Percentiles rank a stretch among this genome's conserved stretches.
phyloP scores from a whole-genome alignment of 2,888 invertebrate genomes.

The Hypomecis punctinalis region DNA sequence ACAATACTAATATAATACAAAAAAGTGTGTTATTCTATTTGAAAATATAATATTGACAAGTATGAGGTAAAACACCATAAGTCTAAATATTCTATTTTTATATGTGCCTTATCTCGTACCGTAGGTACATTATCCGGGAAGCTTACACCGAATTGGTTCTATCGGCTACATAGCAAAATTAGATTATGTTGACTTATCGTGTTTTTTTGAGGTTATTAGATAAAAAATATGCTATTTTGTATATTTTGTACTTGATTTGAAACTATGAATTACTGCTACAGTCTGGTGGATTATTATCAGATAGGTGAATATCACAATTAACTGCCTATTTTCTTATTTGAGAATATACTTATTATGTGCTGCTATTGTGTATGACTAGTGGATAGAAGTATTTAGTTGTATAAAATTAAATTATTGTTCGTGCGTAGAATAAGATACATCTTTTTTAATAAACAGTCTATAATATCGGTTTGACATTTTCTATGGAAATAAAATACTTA shows the following conservation, averaged over 20 bases:
- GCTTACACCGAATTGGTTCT: conserved; percentile 1
- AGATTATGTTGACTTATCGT: conserved; percentile 11
- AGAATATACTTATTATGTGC: conserved; percentile 42
- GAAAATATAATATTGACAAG: conserved; percentile 12
- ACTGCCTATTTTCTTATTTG: conserved; percentile 60
- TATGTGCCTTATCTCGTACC: neutral
- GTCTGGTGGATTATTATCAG: conserved; percentile 39
- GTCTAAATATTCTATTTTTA: conserved; percentile 6
- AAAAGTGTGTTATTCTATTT: conserved; percentile 24
- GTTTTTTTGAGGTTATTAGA: conserved; percentile 14
- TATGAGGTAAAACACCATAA: conserved; percentile 17
- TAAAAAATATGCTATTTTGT: conserved; percentile 35
- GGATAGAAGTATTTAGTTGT: conserved; percentile 59
- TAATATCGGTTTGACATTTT: conserved; percentile 56
- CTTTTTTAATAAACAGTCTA: conserved; percentile 47
- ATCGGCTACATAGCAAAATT: conserved; percentile 1
- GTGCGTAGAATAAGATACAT: conserved; percentile 23
- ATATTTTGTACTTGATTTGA: conserved; percentile 70
- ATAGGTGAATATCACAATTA: conserved; percentile 60
- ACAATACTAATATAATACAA: conserved; percentile 58
- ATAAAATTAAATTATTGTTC: conserved; percentile 9
- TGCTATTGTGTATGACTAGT: conserved; percentile 78
- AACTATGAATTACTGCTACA: conserved; percentile 55
- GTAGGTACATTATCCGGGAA: neutral
- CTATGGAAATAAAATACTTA: conserved; percentile 33